Conservation (phyloP, 2,113 vertebrate genomes). For the Scortum barcoo region DNA sequence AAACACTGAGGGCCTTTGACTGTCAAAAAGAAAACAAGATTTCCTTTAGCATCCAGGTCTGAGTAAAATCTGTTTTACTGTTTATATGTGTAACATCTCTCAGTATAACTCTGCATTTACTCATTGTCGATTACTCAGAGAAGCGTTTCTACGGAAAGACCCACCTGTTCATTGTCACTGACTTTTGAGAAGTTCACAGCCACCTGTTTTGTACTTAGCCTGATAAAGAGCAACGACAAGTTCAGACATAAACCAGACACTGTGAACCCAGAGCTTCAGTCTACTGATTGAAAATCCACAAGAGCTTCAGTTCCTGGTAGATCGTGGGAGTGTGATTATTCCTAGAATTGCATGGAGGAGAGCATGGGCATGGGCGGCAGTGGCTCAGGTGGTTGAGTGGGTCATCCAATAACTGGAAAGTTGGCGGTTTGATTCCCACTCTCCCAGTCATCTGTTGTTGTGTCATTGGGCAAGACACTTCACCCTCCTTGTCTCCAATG, state of each 20-base stretch:
- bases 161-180: not conserved
- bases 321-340: not conserved
- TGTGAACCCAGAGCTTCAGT: not conserved
- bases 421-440: no score
- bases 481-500: no score
- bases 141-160: not conserved
- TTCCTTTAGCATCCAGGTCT: not conserved
- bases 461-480: no score
- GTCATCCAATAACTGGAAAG: no score
- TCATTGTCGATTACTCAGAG: not conserved
- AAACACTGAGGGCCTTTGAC: not conserved
- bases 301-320: not conserved
- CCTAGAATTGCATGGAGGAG: not conserved
- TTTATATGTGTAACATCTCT: not conserved
- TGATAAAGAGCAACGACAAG: not conserved
- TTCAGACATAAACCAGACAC: not conserved
- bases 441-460: no score
- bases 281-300: no score
- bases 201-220: not conserved
- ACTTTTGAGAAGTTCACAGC: not conserved
- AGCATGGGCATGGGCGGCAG: no score
- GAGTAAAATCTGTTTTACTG: not conserved
- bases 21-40: not conserved
- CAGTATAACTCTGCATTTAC: not conserved
- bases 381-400: no score